Base-by-base conservation (phyloP, 2,797 vertebrate genomes). In the Podargus strigoides region DNA sequence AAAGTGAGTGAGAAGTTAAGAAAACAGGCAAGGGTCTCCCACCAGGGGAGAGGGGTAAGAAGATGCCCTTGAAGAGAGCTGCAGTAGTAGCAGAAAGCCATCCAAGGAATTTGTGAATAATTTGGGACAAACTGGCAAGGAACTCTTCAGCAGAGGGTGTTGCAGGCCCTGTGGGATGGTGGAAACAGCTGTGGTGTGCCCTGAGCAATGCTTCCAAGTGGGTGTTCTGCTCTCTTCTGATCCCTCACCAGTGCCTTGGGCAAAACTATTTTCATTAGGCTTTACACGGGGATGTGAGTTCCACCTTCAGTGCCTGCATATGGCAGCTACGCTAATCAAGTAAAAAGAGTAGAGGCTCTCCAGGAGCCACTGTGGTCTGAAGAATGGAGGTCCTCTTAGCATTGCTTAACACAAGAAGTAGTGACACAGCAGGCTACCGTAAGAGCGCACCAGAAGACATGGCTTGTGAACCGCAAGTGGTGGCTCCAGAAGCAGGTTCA, bases 1-100 rank as follows among this genome's bases (percentile, higher is more conserved):
- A 49, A 92, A 81, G 66, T 49, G 73, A 34, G 60, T 77, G 55
- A 94, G 66, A 94, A 88, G 76, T 41, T 56, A 89, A 76, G 63
- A 79, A 79, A 68, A 85, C 30, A 52, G 20, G 27, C 55, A 76
- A 19, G 11, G 28, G 30, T 79, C 24, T 91, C 34, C 52, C 79
- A 72, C 8, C 2, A 3, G 9, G 46, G 30, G 8, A 87, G 28
- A 52, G 12, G 37, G 22, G 69, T 5, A n/a, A 77, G 50, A 85
- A 66, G 91, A 86, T 82, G 63, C 14, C 66, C 73, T 83, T 83
- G 50, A 80, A 80, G 66, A 85, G 50, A 84, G 84, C 58, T 75
- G 63, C 47, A 53, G 42, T 4, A 82, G 86, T 13, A 87, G 73
- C 37, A 79, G 79, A 63, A 85, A 73, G 55, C 32, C 26, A 75